Base-by-base conservation (phyloP, 2,888 invertebrate species). In the Eristalis intricaria region DNA sequence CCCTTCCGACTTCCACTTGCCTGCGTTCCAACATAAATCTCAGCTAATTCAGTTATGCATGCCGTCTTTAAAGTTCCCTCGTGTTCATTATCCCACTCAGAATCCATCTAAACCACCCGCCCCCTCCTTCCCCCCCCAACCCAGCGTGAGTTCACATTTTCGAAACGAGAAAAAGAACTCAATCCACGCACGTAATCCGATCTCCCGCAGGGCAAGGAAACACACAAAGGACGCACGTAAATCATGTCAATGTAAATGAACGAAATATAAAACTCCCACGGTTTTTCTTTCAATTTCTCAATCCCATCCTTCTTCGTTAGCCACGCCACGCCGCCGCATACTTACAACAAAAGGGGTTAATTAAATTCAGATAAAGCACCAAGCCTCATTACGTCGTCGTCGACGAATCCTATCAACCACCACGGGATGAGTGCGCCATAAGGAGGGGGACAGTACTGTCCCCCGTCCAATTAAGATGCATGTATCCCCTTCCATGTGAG, bases 301-400 rank as follows among this genome's bases (percentile, higher is more conserved):
- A 50, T 43, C 43, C 43, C 71, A 70, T 23, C 56, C 70, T 66
- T 66, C 66, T 38, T 78, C 71, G 40, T 68, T 73, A 71, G 74
- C 78, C 68, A 74, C 32, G 64, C 78, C 43, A n/a, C 76, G n/a
- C 75, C 76, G n/a, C 75, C 70, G 32, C 32, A 32, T 32, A 43
- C 68, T 40, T 68, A 77, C 22, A 43, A 76, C 61, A 83, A 78
- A 70, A 43, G 5, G 83, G 86, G 86, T 83, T 86, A 86, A 86
- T 86, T 86, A 86, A 86, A 86, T 83, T 78, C 86, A 86, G 83
- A 86, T 86, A 86, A 75, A 69, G 66, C 32, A 64, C 40, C 70
- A 83, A 78, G 66, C 56, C 70, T 40, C 61, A 66, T 65, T 86
- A 26, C 26, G 23, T 29, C 60, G 23, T 11, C 23, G 19, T 3